Evolutionary conservation across 2,113 vertebrate species (phyloP).

Genomic region (Leucopternis melanops): DNA sequence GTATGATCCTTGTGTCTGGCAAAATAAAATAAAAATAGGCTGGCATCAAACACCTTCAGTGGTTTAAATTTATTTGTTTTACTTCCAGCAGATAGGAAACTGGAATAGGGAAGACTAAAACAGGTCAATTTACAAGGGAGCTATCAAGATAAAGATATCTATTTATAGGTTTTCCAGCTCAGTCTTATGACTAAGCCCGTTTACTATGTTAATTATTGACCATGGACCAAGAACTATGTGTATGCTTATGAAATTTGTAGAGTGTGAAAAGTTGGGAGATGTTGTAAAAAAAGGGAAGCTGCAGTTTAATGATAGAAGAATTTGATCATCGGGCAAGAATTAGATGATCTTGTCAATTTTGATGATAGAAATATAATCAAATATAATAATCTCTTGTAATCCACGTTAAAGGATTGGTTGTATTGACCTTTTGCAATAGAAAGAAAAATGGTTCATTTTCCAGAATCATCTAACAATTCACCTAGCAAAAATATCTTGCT

Average conservation of each 20-base stretch:
- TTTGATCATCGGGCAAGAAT: not conserved
- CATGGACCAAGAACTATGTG: not conserved
- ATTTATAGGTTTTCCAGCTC: not conserved
- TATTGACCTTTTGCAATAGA: not conserved
- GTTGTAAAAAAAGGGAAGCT: not conserved
- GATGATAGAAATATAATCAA: not conserved
- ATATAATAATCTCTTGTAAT: not conserved
- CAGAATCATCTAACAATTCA: not conserved
- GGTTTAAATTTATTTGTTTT: not conserved
- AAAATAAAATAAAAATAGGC: not conserved
- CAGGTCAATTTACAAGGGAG: not conserved
- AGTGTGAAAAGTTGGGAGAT: not conserved
- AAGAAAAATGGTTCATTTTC: not conserved
- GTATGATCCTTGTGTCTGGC: not conserved
- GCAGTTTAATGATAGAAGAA: not conserved
- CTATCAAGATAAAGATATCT: not conserved
- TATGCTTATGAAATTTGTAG: not conserved
- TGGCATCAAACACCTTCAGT: not conserved
- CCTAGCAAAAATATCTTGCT: not conserved
- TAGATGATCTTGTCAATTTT: not conserved
- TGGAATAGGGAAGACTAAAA: not conserved
- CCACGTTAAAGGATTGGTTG: not conserved
- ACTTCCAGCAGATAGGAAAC: not conserved
- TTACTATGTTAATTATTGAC: not conserved
- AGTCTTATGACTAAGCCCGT: not conserved